phyloP scores from a whole-genome alignment of 2,888 invertebrate genomes.

The Andrena chrysosceles region DNA sequence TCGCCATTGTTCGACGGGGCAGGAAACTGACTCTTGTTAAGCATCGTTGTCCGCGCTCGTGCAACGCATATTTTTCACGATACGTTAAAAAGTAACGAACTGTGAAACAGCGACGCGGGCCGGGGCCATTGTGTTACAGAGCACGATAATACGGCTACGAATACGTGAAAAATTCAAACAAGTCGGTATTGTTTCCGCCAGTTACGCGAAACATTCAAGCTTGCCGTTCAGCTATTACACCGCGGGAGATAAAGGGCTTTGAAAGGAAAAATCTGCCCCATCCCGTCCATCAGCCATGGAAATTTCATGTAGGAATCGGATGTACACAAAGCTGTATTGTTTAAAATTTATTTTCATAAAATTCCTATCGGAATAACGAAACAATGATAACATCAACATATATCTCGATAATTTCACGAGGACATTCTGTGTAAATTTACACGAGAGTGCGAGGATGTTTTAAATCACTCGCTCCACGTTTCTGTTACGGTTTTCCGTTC shows the following conservation, averaged over 20 bases:
- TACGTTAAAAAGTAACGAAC: slow-evolving; percentile 60
- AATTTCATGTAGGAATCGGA: neutral
- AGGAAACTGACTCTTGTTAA: slow-evolving; percentile 34
- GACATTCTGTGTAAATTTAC: slow-evolving; percentile 1
- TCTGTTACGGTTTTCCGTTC: neutral
- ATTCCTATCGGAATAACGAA: neutral
- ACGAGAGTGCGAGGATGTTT: neutral
- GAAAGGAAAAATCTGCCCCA: neutral
- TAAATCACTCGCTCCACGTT: slow-evolving; percentile 2
- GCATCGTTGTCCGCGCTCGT: slow-evolving; percentile 32
- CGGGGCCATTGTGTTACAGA: slow-evolving; percentile 43
- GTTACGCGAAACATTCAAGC: slow-evolving; percentile 28
- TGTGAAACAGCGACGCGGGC: slow-evolving; percentile 43
- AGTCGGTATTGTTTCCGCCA: slow-evolving; percentile 36
- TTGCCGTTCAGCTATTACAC: neutral
- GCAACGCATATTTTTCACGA: slow-evolving; percentile 49
- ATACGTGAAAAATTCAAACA: slow-evolving; percentile 45
- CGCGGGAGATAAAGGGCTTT: neutral
- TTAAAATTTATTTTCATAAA: neutral
- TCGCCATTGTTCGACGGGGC: slow-evolving; percentile 26
- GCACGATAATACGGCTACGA: slow-evolving; percentile 41
- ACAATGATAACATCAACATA: slow-evolving; percentile 1
- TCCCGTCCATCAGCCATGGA: neutral
- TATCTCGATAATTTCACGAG: neutral
- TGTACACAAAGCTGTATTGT: neutral